phyloP scores from a whole-genome alignment of 2,888 invertebrate species.

The Ectropis crepuscularia region DNA sequence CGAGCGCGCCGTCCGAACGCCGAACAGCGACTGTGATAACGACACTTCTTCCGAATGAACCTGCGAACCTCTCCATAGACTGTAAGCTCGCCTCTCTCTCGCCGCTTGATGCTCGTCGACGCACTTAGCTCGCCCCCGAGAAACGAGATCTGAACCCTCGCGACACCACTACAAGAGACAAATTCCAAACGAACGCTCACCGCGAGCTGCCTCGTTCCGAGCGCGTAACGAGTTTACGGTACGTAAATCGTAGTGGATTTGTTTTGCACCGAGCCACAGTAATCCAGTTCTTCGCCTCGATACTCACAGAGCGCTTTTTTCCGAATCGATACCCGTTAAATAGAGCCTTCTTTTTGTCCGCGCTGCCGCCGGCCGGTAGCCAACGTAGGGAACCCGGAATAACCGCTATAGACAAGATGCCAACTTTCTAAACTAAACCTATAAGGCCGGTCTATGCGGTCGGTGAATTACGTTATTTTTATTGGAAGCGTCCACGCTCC shows the following conservation, averaged over 20 bases:
- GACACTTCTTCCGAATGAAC: conserved; percentile 77
- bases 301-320: conserved; percentile 74
- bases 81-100: conserved; percentile 77
- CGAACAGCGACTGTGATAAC: conserved; percentile 84
- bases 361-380: conserved; percentile 60
- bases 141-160: conserved; percentile 61
- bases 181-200: conserved; percentile 55
- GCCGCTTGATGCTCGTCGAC: conserved; percentile 54
- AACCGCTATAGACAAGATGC: conserved; percentile 81
- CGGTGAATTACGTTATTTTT: conserved; percentile 78
- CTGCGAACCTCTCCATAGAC: conserved; percentile 73
- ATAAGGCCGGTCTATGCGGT: conserved; percentile 65
- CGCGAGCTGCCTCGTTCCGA: conserved; percentile 64
- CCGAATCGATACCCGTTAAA: conserved; percentile 71
- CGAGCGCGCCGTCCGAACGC: conserved; percentile 75
- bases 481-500: conserved; percentile 63
- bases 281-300: conserved; percentile 74
- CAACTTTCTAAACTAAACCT: conserved; percentile 83
- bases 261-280: conserved; percentile 75
- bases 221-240: conserved; percentile 83
- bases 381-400: conserved; percentile 75
- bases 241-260: conserved; percentile 83
- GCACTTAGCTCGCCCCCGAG: conserved; percentile 56
- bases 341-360: conserved; percentile 76
- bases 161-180: conserved; percentile 59